Percentiles rank a stretch among this genome's conserved stretches.
phyloP scores from a whole-genome alignment of 2,113 vertebrate genomes.

The Phylloscopus whistleri region DNA sequence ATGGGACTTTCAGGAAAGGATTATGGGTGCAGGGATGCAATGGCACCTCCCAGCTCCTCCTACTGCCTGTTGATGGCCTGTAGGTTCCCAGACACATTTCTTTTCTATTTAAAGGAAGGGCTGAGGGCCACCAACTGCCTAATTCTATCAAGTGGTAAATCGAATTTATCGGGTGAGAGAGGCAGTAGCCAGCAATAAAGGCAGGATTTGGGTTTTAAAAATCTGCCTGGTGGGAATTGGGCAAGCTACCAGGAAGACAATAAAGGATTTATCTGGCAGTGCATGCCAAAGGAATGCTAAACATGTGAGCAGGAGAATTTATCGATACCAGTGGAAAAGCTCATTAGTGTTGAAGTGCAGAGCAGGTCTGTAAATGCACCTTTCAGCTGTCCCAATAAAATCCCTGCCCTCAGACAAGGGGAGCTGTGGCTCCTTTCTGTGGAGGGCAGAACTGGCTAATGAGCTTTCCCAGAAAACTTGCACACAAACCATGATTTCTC shows the following conservation, averaged over 20 bases:
- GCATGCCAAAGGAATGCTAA: background rate
- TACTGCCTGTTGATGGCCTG: background rate
- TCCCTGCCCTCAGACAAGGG: background rate
- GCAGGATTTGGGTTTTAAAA: conserved; percentile 24
- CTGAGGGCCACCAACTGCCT: background rate
- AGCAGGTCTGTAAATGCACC: background rate
- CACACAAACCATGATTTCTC: background rate
- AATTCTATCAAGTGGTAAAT: conserved; percentile 22
- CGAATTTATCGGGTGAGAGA: background rate
- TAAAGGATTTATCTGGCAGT: conserved; percentile 32
- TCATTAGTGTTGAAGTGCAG: background rate
- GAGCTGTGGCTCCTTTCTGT: background rate
- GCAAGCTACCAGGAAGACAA: conserved; percentile 49
- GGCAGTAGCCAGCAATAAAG: background rate
- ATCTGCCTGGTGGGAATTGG: conserved; percentile 9
- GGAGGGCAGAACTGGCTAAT: background rate
- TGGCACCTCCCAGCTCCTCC: background rate
- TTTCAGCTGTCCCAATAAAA: background rate
- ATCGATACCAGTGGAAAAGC: conserved; percentile 1
- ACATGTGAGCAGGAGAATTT: conserved; percentile 6
- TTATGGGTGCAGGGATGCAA: background rate
- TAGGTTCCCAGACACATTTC: background rate
- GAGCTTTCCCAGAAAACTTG: background rate
- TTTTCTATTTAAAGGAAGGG: background rate
- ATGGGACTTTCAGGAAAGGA: background rate